Evolutionary conservation across 2,113 vertebrate species (phyloP).

Genomic region (Edolisoma coerulescens): DNA sequence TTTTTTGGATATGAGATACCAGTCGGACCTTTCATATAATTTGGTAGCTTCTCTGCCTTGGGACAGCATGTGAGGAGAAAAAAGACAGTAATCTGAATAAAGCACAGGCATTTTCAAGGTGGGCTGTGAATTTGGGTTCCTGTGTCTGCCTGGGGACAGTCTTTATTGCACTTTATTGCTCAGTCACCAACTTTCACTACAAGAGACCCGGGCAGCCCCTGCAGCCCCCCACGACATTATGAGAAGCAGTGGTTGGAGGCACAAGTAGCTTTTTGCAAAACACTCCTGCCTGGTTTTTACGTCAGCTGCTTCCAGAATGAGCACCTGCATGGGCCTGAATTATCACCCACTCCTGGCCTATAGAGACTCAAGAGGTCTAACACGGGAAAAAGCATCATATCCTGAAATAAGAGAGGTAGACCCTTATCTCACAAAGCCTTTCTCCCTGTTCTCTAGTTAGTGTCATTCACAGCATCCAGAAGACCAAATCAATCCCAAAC

Average conservation of each 20-base stretch:
- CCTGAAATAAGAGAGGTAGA: neutral
- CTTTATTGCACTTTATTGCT: neutral
- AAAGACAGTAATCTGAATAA: neutral
- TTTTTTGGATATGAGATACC: neutral
- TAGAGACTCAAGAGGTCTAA: neutral
- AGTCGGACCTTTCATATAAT: neutral
- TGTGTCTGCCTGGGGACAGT: neutral
- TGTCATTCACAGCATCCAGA: neutral
- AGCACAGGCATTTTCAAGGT: neutral
- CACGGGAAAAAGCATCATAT: neutral
- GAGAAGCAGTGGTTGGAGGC: neutral
- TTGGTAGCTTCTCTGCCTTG: neutral
- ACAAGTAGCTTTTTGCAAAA: neutral
- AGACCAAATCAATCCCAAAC: neutral
- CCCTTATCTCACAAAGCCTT: neutral
- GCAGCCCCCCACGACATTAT: neutral
- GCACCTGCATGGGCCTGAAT: neutral
- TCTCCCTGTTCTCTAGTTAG: neutral
- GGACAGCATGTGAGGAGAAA: neutral
- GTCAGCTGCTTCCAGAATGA: neutral
- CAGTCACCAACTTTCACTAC: neutral
- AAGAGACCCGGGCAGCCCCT: neutral
- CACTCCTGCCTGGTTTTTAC: neutral
- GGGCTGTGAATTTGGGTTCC: neutral
- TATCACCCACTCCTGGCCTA: neutral